phyloP scores from a whole-genome alignment of 2,888 invertebrate species.

The Yponomeuta evonymella region DNA sequence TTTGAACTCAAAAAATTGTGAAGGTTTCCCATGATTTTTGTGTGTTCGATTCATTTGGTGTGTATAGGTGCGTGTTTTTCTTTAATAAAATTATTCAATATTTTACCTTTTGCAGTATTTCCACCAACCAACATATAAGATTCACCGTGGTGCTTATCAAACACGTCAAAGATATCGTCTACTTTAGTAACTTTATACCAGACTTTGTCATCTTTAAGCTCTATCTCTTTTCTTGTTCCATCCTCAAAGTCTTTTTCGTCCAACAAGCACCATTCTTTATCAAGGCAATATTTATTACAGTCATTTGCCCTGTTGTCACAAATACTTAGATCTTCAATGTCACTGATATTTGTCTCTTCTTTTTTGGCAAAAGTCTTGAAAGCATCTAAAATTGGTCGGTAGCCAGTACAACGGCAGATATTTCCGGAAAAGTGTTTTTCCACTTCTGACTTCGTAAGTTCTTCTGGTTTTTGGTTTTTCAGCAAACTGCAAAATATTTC shows the following conservation, averaged over 20 bases:
- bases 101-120: constrained; percentile 83
- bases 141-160: constrained; percentile 39
- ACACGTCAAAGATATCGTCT: constrained; percentile 56
- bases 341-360: constrained; percentile 32
- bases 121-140: constrained; percentile 79
- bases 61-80: no score
- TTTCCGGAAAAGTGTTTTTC: constrained; percentile 84
- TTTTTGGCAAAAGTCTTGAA: constrained; percentile 77
- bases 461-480: constrained; percentile 44
- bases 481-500: constrained; percentile 45
- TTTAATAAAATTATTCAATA: not conserved
- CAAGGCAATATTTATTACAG: constrained; percentile 25
- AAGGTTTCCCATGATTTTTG: no score
- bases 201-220: constrained; percentile 42
- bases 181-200: constrained; percentile 72
- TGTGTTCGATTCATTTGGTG: no score
- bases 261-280: constrained; percentile 44
- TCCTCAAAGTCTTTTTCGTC: constrained; percentile 27
- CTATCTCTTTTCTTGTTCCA: constrained; percentile 22
- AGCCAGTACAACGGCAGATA: constrained; percentile 58
- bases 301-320: constrained; percentile 28
- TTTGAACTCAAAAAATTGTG: no score
- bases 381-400: constrained; percentile 76
- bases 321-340: constrained; percentile 39
- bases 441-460: constrained; percentile 75